phyloP scores from a whole-genome alignment of 2,797 vertebrate genomes.

The Halcyon leucocephala region DNA sequence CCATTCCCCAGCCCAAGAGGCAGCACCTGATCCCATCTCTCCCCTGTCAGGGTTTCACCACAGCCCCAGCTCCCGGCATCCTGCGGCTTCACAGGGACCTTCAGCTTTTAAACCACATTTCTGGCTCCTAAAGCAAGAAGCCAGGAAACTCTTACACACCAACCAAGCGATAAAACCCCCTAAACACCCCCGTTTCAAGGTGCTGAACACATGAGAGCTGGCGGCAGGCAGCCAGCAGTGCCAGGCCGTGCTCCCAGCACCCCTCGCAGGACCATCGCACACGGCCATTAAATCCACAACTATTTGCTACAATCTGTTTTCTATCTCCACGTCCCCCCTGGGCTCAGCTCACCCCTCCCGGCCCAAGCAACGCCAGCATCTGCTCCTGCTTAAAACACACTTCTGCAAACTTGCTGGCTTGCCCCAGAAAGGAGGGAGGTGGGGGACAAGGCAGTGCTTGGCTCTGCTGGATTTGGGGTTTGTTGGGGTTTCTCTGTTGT shows the following conservation, averaged over 20 bases:
- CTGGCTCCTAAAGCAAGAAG: not conserved
- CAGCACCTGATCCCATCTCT: not conserved
- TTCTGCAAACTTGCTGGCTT: not conserved
- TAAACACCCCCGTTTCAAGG: fast-evolving
- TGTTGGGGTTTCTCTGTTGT: too few relatives aligned
- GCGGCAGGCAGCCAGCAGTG: fast-evolving
- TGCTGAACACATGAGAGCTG: fast-evolving
- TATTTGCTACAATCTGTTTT: not conserved
- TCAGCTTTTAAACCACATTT: not conserved
- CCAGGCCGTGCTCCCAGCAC: not conserved
- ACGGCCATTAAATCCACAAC: not conserved
- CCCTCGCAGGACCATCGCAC: fast-evolving
- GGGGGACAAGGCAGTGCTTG: not conserved
- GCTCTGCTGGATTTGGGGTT: not conserved
- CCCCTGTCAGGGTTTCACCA: fast-evolving
- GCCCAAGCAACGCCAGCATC: not conserved
- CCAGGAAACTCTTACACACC: not conserved
- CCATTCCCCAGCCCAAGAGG: not conserved
- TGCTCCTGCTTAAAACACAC: conserved; percentile 43
- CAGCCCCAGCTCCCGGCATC: not conserved
- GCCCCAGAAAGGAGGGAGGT: not conserved
- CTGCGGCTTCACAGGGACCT: not conserved
- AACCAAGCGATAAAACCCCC: not conserved
- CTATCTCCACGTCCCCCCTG: not conserved
- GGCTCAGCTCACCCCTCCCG: not conserved